phyloP scores from a whole-genome alignment of 1,140 invertebrate species.

The Leptinotarsa defecta region DNA sequence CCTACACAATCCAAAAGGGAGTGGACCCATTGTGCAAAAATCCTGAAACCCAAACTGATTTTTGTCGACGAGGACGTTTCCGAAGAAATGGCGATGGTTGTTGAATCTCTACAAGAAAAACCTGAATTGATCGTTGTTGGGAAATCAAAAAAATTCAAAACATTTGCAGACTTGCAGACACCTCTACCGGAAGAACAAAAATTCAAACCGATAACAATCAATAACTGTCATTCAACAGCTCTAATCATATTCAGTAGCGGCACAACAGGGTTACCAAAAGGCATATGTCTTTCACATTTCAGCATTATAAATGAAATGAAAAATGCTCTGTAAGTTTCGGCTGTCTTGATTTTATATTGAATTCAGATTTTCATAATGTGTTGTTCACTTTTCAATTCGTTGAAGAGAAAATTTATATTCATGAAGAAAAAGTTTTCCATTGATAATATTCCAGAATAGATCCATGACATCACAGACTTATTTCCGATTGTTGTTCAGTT shows the following conservation, averaged over 20 bases:
- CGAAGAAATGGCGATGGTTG: conserved; percentile 26
- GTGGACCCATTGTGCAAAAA: conserved; percentile 15
- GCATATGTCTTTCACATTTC: conserved; percentile 36
- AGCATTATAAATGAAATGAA: conserved; percentile 14
- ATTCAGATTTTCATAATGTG: no score
- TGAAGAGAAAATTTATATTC: no score
- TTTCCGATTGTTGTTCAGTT: no score
- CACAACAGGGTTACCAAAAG: conserved; percentile 80
- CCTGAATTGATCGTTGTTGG: conserved; percentile 34
- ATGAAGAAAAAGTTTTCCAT: no score
- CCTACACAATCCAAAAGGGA: conserved; percentile 25
- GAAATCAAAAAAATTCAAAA: conserved; percentile 27
- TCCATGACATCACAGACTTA: no score
- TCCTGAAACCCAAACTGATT: conserved; percentile 24
- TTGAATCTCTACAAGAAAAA: conserved; percentile 18
- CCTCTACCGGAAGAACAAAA: conserved; percentile 21
- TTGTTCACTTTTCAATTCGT: no score
- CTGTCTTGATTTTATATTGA: no score
- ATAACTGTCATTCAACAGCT: conserved; percentile 43
- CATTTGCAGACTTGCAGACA: conserved; percentile 28
- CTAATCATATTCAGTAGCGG: conserved; percentile 68
- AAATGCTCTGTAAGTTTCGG: not conserved
- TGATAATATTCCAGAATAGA: no score
- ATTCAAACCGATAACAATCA: conserved; percentile 29
- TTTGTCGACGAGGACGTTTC: conserved; percentile 32